Evolutionary conservation across 2,797 vertebrate species (phyloP), one percentile per base, ranked within the genome.

Genomic region (Hippopotamyrus pictus): DNA sequence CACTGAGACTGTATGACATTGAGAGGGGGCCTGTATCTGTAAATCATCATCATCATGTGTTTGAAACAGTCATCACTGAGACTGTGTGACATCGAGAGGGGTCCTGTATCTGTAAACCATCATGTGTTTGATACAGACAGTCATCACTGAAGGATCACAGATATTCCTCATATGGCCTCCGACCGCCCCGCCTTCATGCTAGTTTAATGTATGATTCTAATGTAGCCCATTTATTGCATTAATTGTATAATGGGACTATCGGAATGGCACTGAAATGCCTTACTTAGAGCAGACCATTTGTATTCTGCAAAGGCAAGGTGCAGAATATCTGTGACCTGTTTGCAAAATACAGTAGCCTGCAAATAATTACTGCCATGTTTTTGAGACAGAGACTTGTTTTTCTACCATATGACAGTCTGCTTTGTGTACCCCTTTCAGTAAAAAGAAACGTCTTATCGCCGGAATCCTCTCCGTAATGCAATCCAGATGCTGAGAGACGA

Each of bases 401-500:
- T 46, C 12, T 33, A 37, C 51, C 12, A 50, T 57, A 89, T 82
- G 57, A 90, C 84, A 17, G 83, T 76, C 37, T 89, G 51, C 51
- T 90, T 69, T 62, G 54, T 7, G 37, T 33, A 51, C 3, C 48
- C 5, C 29, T 53, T 53, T 22, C 65, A 88, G 62, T 33, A 69
- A 33, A 29, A 69, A 25, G 37, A 69, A 33, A 65, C 17, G 92
- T 88, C 92, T 94, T 94, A 95, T 94, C 93, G 29, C 54, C 89
- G 89, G 93, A 95, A 93, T 94, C 92, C 93, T 92, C 89, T 91
- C 91, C 17, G 57, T 94, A 93, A 94, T 93, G 89, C 89, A 92
- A 92, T 92, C 93, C 94, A 95, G 94, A 95, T 95, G 94, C 92
- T 90, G 90, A 83, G 86, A 92, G 90, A 93, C 92, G 92, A 94